Percentiles rank a stretch among this genome's conserved stretches.
Evolutionary conservation across 2,797 vertebrate species (phyloP).

Genomic region (Phalanger gymnotis): DNA sequence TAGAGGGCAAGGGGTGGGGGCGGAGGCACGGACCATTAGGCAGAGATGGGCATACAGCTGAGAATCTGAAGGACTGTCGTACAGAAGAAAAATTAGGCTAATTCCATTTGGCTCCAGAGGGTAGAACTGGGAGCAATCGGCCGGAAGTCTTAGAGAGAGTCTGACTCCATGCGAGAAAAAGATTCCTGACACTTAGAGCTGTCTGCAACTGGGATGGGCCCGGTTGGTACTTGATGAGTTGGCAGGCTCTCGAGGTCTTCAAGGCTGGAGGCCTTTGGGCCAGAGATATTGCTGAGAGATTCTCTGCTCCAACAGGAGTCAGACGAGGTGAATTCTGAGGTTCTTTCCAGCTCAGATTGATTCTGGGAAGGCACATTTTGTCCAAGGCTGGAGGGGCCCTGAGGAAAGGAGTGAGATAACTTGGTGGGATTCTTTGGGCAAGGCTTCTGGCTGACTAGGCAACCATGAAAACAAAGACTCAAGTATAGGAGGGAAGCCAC

Average conservation of each 20-base stretch:
- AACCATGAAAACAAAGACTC: not conserved
- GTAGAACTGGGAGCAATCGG: not conserved
- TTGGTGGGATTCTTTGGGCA: not conserved
- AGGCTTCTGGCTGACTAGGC: not conserved
- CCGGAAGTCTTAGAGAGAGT: not conserved
- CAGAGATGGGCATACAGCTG: not conserved
- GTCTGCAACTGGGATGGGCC: not conserved
- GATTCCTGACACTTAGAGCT: not conserved
- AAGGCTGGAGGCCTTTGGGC: not conserved
- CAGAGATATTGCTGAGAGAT: not conserved
- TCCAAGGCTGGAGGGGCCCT: not conserved
- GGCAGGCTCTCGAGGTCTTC: not conserved
- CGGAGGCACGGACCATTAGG: not conserved
- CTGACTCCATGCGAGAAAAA: not conserved
- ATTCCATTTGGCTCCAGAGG: not conserved
- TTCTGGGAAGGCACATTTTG: not conserved
- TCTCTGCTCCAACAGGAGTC: not conserved
- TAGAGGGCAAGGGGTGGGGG: not conserved
- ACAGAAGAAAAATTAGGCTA: not conserved
- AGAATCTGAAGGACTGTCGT: not conserved
- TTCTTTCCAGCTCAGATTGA: not conserved
- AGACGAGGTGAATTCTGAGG: not conserved
- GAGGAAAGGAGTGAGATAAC: not conserved
- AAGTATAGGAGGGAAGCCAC: conserved; percentile 1
- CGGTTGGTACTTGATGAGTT: not conserved